These are phyloP conservation scores for Apeira syringaria DNA, from an alignment of 2,888 invertebrate genomes.

Conservation along the genomic window DNA sequence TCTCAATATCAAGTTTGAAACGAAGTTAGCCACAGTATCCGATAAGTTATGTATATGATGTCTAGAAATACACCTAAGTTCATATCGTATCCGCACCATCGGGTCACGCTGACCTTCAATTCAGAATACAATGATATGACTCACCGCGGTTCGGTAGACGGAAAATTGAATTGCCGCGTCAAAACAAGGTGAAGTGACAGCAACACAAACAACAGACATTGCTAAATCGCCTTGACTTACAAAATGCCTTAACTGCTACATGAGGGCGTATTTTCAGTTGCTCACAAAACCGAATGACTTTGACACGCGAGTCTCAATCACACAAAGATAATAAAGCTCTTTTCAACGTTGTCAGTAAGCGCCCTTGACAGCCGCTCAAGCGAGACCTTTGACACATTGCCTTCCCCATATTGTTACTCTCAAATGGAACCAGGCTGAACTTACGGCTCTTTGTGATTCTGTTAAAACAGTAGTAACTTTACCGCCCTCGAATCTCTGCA, in stretches of 20 bases:
- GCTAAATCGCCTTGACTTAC: slow-evolving; percentile 21
- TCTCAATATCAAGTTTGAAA: too few species aligned
- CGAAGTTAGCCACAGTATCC: too few species aligned
- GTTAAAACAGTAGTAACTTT: slow-evolving; percentile 53
- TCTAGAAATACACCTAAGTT: too few species aligned
- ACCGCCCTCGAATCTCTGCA: slow-evolving; percentile 66
- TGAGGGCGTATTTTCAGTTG: slow-evolving; percentile 10
- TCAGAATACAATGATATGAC: slow-evolving; percentile 40
- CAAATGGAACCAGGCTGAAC: slow-evolving; percentile 27
- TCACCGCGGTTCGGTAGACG: slow-evolving; percentile 46
- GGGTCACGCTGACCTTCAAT: slow-evolving; percentile 43
- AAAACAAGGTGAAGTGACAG: slow-evolving; percentile 41
- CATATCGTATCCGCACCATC: too few species aligned
- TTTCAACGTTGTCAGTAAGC: slow-evolving; percentile 22
- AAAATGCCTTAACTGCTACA: slow-evolving; percentile 15
- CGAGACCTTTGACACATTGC: slow-evolving; percentile 44
- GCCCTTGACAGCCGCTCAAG: slow-evolving; percentile 33
- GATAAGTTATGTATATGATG: too few species aligned
- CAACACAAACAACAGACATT: slow-evolving; percentile 9
- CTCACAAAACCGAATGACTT: slow-evolving; percentile 16
- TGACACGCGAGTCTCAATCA: slow-evolving; percentile 15
- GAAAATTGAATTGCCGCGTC: slow-evolving; percentile 45
- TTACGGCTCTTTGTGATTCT: slow-evolving; percentile 48
- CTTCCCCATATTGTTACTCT: slow-evolving; percentile 38
- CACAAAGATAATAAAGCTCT: slow-evolving; percentile 12